Base-by-base conservation (phyloP, 2,797 vertebrate species). In the Mormyrus proboscirostris region DNA sequence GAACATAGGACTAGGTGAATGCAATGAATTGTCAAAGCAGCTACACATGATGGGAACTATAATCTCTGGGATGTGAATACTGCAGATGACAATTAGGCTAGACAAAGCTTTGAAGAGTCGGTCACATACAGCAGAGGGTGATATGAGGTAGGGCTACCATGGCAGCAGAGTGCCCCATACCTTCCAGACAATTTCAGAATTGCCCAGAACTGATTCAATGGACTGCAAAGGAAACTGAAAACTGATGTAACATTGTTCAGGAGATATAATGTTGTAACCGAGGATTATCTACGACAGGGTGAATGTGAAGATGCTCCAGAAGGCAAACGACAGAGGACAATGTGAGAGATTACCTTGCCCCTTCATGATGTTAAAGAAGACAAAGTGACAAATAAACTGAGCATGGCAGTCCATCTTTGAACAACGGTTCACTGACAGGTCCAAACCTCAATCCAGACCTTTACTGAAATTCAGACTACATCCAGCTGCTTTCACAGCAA, bases 361-460 rank as follows among this genome's bases (percentile, higher is more conserved):
- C 47, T 7, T 88, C 16, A 57, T 57, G 55, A 16, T 57, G 55
- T 19, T 57, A 57, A 4, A n/a, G 4, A 57, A 57, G 55, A 57
- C 55, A 57, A 57, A 57, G 8, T 50, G 49, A 57, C 16, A 57
- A 57, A 4, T 57, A 57, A n/a, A 57, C 55, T 57, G 16, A 57
- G 55, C 14, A 53, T 14, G 51, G 51, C 51, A 53, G 12, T 49
- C 49, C 89, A 41, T 89, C 62, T 3, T 14, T 89, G 12, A 90
- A 83, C 9, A 10, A 76, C 25, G 86, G 87, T 38, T 16, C 85
- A 25, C 33, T 88, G 1, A 89, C 69, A n/a, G 89, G 86, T 2
- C 86, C 89, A 5, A 89, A 87, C 38, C 86, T 88, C 6, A 89
- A 86, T 55, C 84, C 51, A 86, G 51, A 86, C 38, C 49, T 86